Base-by-base conservation (phyloP, 2,888 invertebrate genomes). In the Lasioglossum calceatum region DNA sequence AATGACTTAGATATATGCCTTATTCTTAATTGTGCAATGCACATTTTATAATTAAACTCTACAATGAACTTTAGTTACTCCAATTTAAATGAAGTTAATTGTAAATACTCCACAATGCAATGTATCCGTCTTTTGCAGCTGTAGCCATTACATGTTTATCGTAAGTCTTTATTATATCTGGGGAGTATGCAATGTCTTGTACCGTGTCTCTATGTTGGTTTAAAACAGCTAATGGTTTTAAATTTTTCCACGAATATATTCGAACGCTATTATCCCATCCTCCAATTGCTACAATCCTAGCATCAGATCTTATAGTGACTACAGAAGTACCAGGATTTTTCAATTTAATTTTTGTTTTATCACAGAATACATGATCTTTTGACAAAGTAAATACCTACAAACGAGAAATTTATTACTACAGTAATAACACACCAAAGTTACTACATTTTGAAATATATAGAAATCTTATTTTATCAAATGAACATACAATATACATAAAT, bases 71-170 rank as follows among this genome's bases (percentile, higher is more conserved):
- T 64, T 64, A 64, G 32, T 27, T 64, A 32, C 64, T 32, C 16
- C 2, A 5, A 64, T 32, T 32, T 32, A n/a, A 36, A 50, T 72
- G 82, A 79, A 84, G 85, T 95, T 93, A 96, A 96, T 98, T 98
- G 94, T 98, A 98, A 92, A 98, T 96, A 96, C 97, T 97, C 98
- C 98, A 98, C 81, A 98, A 96, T 8, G 97, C 97, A 90, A 98
- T 97, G 92, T 96, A 96, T 89, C 97, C 97, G 95, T 98, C 98
- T 86, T 97, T 96, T 42, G 97, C 97, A 72, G 97, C 97, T 0
- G 97, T 97, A 23, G 98, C 98, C 97, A 98, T 97, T n/a, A 98
- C 96, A 82, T 92, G 93, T 82, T 97, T 96, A n/a, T 97, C 96
- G 97, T 97, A 98, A 90, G 96, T 96, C 82, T 96, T 96, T 12